Percentiles rank a stretch among this genome's conserved stretches.
Conservation (phyloP, 1,140 invertebrate species). For the Chrysopa pallens region DNA sequence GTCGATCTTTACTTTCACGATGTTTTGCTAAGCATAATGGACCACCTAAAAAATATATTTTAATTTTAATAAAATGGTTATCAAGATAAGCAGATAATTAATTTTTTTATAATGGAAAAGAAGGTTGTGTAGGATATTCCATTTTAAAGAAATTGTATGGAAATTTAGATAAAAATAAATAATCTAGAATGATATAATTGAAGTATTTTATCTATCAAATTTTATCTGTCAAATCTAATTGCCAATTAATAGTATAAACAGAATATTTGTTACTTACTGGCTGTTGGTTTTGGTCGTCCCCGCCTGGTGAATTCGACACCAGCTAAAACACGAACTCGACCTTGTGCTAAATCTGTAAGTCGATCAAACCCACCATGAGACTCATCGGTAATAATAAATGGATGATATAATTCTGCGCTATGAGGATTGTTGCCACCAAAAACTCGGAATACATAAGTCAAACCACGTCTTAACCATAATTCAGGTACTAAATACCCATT, state of each 20-base stretch:
- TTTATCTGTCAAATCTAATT: too few species aligned
- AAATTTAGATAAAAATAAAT: neutral
- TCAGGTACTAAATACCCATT: conserved; percentile 78
- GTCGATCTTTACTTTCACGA: conserved; percentile 39
- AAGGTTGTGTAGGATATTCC: neutral
- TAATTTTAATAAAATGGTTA: too few species aligned
- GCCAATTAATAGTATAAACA: too few species aligned
- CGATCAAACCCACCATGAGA: conserved; percentile 63
- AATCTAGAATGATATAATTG: too few species aligned
- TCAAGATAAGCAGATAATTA: too few species aligned
- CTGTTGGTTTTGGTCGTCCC: conserved; percentile 55
- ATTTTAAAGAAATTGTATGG: neutral
- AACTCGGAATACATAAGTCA: conserved; percentile 68
- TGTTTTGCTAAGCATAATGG: conserved; percentile 58
- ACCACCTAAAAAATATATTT: conserved; percentile 42
- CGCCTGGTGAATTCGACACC: conserved; percentile 69
- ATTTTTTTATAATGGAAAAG: too few species aligned
- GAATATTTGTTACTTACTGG: conserved; percentile 29
- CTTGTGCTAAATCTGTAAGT: conserved; percentile 49
- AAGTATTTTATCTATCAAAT: too few species aligned
- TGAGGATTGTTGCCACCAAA: conserved; percentile 81
- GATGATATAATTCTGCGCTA: conserved; percentile 75
- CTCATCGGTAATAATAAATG: conserved; percentile 79
- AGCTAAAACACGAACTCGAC: conserved; percentile 58
- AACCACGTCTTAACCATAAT: conserved; percentile 66